A percentile compares a stretch with the other conserved stretches of the same genome.
Conservation (phyloP, 2,113 vertebrate genomes). For the Lophotis ruficrista region DNA sequence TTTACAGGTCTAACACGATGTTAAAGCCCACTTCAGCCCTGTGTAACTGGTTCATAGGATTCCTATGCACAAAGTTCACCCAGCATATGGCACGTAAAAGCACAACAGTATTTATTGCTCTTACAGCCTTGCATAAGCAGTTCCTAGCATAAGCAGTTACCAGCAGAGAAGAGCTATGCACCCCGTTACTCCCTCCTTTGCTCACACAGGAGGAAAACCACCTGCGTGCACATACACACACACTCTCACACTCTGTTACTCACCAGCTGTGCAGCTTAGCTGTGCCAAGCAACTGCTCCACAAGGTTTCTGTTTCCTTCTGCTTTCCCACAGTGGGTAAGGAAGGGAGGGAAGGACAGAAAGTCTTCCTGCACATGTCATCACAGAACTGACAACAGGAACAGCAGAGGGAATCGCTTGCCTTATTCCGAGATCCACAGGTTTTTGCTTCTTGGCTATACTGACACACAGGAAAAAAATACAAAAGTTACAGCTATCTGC, state of each 20-base stretch:
- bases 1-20: neutral
- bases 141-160: too few species aligned
- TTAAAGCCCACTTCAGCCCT: too few species aligned
- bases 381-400: neutral
- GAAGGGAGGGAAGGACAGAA: neutral
- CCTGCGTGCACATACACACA: too few species aligned
- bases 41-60: too few species aligned
- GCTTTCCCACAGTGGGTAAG: neutral
- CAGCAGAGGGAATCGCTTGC: neutral
- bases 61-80: too few species aligned
- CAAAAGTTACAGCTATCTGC: neutral
- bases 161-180: neutral
- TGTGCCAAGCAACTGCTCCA: neutral
- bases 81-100: too few species aligned
- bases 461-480: accelerated
- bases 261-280: neutral
- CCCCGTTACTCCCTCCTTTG: accelerated
- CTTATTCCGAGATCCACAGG: neutral
- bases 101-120: too few species aligned
- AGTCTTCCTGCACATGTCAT: neutral
- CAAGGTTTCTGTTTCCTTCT: neutral
- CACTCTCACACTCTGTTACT: accelerated
- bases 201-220: too few species aligned
- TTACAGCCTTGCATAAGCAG: too few species aligned
- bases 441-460: neutral